phyloP scores from a whole-genome alignment of 2,113 vertebrate species.

The Plotosus lineatus region DNA sequence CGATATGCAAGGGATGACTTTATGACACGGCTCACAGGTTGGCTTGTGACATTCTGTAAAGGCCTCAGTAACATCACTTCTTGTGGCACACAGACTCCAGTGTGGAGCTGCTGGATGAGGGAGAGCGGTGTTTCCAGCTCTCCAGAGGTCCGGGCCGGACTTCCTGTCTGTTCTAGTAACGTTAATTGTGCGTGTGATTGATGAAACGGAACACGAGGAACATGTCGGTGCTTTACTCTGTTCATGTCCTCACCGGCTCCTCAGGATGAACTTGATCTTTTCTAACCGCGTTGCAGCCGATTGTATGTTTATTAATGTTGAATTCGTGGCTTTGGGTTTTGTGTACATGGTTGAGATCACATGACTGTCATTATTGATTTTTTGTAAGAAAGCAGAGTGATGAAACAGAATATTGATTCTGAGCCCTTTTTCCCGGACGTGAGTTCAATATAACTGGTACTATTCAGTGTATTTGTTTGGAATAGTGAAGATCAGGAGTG shows the following conservation, averaged over 20 bases:
- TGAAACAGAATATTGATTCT: background rate
- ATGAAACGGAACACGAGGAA: too few relatives aligned
- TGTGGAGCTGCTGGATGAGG: background rate
- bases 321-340: background rate
- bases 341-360: background rate
- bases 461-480: background rate
- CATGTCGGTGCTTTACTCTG: too few relatives aligned
- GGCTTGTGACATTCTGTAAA: background rate
- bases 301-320: background rate
- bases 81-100: background rate
- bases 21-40: background rate
- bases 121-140: background rate
- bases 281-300: background rate
- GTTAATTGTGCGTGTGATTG: background rate
- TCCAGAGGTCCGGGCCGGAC: background rate
- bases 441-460: background rate
- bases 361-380: background rate
- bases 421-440: background rate
- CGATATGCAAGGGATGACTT: too few relatives aligned
- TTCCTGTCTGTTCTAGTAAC: slow-evolving; percentile 16
- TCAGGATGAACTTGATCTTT: too few relatives aligned
- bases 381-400: background rate
- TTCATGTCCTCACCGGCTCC: too few relatives aligned
- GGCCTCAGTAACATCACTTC: slow-evolving; percentile 3
- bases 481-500: background rate